Evolutionary conservation across 2,113 vertebrate species (phyloP).

Genomic region (Festucalex cinctus): DNA sequence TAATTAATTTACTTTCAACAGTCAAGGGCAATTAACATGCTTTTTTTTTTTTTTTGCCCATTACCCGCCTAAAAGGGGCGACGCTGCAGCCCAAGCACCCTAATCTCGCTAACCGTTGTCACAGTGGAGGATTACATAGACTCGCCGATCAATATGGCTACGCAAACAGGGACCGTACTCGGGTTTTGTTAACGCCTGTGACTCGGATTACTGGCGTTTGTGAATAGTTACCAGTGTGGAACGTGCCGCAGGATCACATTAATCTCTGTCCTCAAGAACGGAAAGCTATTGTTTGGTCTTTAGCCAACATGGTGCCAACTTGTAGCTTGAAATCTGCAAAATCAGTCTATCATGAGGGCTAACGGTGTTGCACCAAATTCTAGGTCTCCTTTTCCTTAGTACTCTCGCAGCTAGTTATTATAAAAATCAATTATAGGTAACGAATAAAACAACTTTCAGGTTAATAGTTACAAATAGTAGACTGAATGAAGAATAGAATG

Average conservation of each 20-base stretch:
- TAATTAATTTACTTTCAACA: conserved; percentile 81
- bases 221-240: conserved; percentile 49
- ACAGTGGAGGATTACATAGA: conserved; percentile 67
- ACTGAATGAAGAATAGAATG: too few species aligned
- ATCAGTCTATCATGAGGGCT: background rate
- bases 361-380: too few species aligned
- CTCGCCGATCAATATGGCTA: conserved; percentile 60
- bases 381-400: too few species aligned
- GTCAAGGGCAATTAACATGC: conserved; percentile 78
- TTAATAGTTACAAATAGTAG: too few species aligned
- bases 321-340: background rate
- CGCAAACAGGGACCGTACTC: conserved; percentile 4
- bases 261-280: conserved; percentile 23
- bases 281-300: background rate
- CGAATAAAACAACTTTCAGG: too few species aligned
- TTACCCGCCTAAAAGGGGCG: conserved; percentile 65
- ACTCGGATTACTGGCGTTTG: conserved; percentile 51
- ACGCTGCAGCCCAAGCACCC: conserved; percentile 42
- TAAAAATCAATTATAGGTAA: too few species aligned
- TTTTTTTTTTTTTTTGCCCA: conserved; percentile 64
- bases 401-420: too few species aligned
- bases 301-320: background rate
- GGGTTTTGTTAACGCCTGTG: conserved; percentile 34
- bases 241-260: conserved; percentile 42
- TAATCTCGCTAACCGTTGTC: conserved; percentile 74